A percentile compares a stretch with the other conserved stretches of the same genome.
Conservation (phyloP, 2,888 invertebrate species). For the Cataglyphis cursor region DNA sequence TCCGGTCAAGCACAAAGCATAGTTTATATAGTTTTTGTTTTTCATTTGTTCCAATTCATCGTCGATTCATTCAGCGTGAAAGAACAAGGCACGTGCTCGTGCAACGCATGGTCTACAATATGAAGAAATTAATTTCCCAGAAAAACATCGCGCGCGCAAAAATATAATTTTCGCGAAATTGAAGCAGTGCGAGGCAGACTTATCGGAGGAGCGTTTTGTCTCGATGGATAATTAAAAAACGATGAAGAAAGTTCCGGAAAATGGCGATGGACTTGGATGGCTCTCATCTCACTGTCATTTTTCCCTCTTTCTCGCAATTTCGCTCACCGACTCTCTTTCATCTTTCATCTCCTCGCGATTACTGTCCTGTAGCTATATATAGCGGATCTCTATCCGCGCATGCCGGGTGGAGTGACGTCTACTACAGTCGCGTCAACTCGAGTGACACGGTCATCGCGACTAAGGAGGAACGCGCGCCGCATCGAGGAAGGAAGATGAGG, state of each 20-base stretch:
- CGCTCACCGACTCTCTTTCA: neutral
- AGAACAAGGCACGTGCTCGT: neutral
- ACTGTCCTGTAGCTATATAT: neutral
- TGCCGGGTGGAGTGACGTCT: conserved; percentile 47
- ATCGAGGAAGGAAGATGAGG: conserved; percentile 64
- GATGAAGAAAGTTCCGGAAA: neutral
- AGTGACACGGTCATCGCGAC: conserved; percentile 44
- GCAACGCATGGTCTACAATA: neutral
- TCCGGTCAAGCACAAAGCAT: no score
- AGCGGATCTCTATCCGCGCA: conserved; percentile 43
- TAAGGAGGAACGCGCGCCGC: conserved; percentile 25
- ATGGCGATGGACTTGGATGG: neutral
- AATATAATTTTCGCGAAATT: neutral
- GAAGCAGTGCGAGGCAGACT: neutral
- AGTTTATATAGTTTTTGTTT: no score
- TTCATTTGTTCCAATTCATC: no score
- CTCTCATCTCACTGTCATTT: neutral
- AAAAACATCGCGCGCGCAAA: neutral
- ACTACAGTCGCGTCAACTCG: conserved; percentile 34
- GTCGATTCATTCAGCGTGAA: neutral
- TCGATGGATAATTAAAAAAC: neutral
- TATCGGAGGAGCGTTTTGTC: neutral
- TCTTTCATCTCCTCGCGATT: conserved; percentile 21
- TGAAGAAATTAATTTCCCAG: neutral
- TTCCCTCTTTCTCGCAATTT: neutral